These are phyloP conservation scores for Tetragonisca angustula DNA, from an alignment of 2,888 invertebrate genomes.

Conservation along the genomic window DNA sequence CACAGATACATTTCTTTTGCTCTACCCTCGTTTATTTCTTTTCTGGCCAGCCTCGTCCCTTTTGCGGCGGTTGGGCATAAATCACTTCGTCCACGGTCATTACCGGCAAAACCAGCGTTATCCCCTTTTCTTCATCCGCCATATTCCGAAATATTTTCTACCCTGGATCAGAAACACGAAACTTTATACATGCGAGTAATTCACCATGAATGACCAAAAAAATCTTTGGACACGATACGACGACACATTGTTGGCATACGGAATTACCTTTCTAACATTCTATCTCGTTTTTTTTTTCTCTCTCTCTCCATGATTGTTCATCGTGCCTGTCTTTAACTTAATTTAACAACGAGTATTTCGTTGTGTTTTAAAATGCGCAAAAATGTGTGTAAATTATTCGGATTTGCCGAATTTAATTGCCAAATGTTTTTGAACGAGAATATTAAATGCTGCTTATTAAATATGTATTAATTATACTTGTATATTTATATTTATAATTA, in stretches of 20 bases:
- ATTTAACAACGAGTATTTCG: too few relatives aligned
- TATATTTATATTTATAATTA: too few relatives aligned
- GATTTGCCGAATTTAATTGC: too few relatives aligned
- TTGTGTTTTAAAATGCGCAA: neutral
- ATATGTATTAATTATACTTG: too few relatives aligned
- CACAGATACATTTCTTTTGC: constrained; percentile 48
- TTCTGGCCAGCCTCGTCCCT: constrained; percentile 32
- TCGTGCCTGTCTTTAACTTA: too few relatives aligned
- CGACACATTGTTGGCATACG: neutral
- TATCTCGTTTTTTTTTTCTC: neutral
- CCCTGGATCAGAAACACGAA: constrained; percentile 43
- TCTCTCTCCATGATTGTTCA: neutral
- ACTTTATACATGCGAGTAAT: constrained; percentile 45
- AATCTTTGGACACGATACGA: constrained; percentile 8
- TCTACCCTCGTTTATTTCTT: constrained; percentile 15
- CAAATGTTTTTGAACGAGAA: too few relatives aligned
- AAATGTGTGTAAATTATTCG: neutral
- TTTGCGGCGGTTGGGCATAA: constrained; percentile 44
- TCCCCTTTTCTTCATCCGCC: constrained; percentile 47
- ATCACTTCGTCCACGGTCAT: constrained; percentile 55
- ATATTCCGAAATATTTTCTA: constrained; percentile 50
- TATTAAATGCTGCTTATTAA: too few relatives aligned
- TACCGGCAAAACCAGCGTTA: constrained; percentile 58
- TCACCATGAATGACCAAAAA: constrained; percentile 25
- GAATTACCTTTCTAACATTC: neutral